Percentiles rank a stretch among this genome's conserved stretches.
Conservation (phyloP, 2,113 vertebrate genomes). For the Plectropomus leopardus region DNA sequence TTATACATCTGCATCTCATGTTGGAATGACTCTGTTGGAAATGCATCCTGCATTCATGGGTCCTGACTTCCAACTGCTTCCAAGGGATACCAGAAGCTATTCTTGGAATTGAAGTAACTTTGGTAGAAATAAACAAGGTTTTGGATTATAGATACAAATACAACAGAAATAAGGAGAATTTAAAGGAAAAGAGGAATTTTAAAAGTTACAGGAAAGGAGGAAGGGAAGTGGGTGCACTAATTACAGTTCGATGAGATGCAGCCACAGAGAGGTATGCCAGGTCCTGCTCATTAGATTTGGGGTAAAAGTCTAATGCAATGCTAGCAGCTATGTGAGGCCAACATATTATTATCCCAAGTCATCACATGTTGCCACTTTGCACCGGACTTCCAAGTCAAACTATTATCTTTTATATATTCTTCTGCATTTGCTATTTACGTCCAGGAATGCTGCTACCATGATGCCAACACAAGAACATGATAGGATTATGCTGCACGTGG, state of each 20-base stretch:
- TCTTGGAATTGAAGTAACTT: slow-evolving; percentile 5
- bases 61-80: slow-evolving; percentile 26
- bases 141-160: not conserved
- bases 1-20: slow-evolving; percentile 17
- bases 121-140: not conserved
- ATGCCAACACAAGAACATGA: too few species aligned
- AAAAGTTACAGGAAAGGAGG: too few species aligned
- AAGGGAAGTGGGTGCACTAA: not conserved
- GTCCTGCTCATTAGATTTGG: not conserved
- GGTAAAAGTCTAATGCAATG: too few species aligned
- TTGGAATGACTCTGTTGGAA: slow-evolving; percentile 6
- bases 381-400: too few species aligned
- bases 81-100: slow-evolving; percentile 17
- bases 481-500: too few species aligned
- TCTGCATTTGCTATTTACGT: too few species aligned
- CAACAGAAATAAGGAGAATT: not conserved
- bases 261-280: not conserved
- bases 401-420: too few species aligned
- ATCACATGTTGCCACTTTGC: too few species aligned
- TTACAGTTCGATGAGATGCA: not conserved
- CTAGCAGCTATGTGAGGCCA: too few species aligned
- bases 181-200: too few species aligned
- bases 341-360: too few species aligned
- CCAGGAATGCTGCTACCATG: too few species aligned
- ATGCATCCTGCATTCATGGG: not conserved